Evolutionary conservation across 2,888 invertebrate genomes (phyloP), one percentile per base, ranked within the genome.

Genomic region (Neocrepidodera transversa): DNA sequence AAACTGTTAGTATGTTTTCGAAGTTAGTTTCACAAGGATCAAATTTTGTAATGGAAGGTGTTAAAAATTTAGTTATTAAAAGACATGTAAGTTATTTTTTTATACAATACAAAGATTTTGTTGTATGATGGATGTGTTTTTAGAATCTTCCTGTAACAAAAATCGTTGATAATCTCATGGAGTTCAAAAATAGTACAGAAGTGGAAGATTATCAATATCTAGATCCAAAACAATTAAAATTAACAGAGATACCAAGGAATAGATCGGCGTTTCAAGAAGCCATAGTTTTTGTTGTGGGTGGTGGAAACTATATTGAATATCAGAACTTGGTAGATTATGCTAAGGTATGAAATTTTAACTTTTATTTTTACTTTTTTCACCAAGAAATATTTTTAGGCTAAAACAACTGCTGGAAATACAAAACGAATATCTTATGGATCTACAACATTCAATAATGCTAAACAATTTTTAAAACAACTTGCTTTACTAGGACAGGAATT

Each of bases 1-100:
- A 95, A 81, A 97, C 97, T 0, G 94, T 96, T 1, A 93, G 92
- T 62, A 98, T 99, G 98, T 97, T 99, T 81, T 95, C 96, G 6
- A 99, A 98, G 80, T 84, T 99, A 54, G 93, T 99, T 72, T 93
- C 93, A 6, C 96, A 97, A 77, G 97, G 97, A 16, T 98, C 97
- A 0, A 94, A 95, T 28, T 97, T 99, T 79, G 97, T 99, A 0
- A 99, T 99, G 97, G 99, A 99, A 80, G 99, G 97, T 30, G 97
- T 98, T 0, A 96, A 97, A 81, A 99, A 99, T 84, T 86, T 99
- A 72, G 98, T 98, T 13, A 94, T 99, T 6, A 99, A 99, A 81
- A 90, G 93, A 82, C 97, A 99, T 82, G 94, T 93, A 79, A 86
- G 89, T 85, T 13, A 32, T 11, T 23, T 5, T 23, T 23, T 23